These are phyloP conservation scores for Tokudaia tokunoshimensis DNA, from an alignment of 2,797 vertebrate species.

Conservation along the genomic window DNA sequence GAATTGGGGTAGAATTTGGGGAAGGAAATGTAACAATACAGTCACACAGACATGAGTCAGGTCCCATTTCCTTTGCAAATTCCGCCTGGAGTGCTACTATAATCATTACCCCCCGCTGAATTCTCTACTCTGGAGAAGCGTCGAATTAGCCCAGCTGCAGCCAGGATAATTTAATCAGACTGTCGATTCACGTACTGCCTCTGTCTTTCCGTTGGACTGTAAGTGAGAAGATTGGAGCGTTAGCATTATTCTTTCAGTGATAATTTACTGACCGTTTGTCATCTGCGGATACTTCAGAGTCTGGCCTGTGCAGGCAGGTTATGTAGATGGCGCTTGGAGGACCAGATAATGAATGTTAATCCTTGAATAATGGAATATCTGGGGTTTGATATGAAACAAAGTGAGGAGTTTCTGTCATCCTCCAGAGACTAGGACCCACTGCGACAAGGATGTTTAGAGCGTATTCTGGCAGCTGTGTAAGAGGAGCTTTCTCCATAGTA, in stretches of 20 bases:
- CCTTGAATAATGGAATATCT: not conserved
- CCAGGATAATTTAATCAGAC: slow-evolving; percentile 22
- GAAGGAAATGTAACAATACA: slow-evolving; percentile 64
- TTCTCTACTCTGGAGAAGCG: not conserved
- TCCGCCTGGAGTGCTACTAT: not conserved
- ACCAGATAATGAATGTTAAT: not conserved
- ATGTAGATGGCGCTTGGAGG: not conserved
- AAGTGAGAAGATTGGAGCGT: not conserved
- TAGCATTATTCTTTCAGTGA: not conserved
- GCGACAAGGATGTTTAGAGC: not conserved
- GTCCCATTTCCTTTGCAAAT: slow-evolving; percentile 72
- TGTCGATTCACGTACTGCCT: not conserved
- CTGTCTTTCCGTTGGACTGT: not conserved
- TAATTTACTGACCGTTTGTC: not conserved
- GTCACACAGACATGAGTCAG: slow-evolving; percentile 70
- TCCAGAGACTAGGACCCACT: not conserved
- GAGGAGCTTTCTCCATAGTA: accelerated
- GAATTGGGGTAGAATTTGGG: slow-evolving; percentile 44
- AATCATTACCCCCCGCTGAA: slow-evolving; percentile 32
- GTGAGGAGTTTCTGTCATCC: not conserved
- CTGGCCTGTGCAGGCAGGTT: not conserved
- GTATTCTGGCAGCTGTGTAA: not conserved
- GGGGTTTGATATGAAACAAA: not conserved
- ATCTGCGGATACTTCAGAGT: not conserved
- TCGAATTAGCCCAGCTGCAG: not conserved